These are phyloP conservation scores for Dascyllus trimaculatus DNA, from an alignment of 2,113 vertebrate species.

Conservation along the genomic window DNA sequence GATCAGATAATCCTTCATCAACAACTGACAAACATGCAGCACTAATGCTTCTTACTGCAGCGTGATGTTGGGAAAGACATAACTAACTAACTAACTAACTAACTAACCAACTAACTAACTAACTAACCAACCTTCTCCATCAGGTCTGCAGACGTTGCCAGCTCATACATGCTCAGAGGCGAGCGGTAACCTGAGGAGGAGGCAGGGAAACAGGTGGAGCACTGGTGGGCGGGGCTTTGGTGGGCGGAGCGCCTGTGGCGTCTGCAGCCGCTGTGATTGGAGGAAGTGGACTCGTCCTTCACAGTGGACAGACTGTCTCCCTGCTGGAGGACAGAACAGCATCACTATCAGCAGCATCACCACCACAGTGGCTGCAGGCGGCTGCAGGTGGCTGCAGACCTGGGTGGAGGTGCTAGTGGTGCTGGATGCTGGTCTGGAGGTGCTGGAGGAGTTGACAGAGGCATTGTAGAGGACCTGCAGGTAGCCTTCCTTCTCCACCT, in stretches of 20 bases:
- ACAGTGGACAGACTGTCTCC: not conserved
- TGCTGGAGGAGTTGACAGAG: constrained; percentile 77
- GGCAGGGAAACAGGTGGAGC: constrained; percentile 8
- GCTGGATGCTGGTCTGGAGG: constrained; percentile 21
- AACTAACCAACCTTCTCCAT: constrained; percentile 12
- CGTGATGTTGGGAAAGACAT: no score
- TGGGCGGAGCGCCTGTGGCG: not conserved
- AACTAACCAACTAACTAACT: no score
- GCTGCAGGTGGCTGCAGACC: not conserved
- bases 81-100: no score
- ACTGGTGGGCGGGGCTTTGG: not conserved
- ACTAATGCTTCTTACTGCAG: no score
- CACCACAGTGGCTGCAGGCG: no score
- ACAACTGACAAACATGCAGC: no score
- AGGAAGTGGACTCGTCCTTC: constrained; percentile 39
- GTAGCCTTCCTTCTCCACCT: constrained; percentile 93
- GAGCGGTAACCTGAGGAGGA: constrained; percentile 26
- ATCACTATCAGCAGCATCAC: not conserved
- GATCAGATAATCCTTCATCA: no score
- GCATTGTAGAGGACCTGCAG: constrained; percentile 83
- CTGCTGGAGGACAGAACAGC: not conserved
- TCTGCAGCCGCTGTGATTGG: not conserved
- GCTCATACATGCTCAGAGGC: constrained; percentile 33
- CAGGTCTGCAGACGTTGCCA: not conserved
- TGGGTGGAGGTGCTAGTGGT: constrained; percentile 6